A percentile compares a stretch with the other conserved stretches of the same genome.
phyloP scores from a whole-genome alignment of 2,797 vertebrate genomes.

The Halcyon smyrnensis region DNA sequence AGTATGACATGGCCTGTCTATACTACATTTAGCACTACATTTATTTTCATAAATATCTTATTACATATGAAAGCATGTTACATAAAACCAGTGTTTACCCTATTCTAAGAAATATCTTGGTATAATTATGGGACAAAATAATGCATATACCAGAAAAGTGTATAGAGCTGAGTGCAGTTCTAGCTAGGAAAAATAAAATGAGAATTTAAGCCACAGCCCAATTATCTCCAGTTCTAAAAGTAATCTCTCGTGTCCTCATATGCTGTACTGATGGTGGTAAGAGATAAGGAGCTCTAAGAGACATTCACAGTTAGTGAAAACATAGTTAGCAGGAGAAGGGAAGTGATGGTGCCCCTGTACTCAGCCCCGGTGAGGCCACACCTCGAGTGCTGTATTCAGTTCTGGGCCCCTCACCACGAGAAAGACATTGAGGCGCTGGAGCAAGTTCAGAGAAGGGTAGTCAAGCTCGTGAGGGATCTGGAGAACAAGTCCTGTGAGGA shows the following conservation, averaged over 20 bases:
- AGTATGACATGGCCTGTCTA: background rate
- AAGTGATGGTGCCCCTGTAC: too few relatives aligned
- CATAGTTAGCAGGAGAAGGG: too few relatives aligned
- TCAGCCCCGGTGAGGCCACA: too few relatives aligned
- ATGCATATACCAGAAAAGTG: fast-evolving
- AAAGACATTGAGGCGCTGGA: too few relatives aligned
- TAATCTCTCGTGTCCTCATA: background rate
- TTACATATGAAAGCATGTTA: background rate
- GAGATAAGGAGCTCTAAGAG: background rate
- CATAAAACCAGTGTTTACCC: background rate
- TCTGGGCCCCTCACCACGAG: too few relatives aligned
- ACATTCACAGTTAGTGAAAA: background rate
- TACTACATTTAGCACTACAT: background rate
- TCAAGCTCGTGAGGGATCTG: too few relatives aligned
- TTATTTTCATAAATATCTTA: background rate
- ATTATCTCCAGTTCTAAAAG: background rate
- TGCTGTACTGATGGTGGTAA: background rate
- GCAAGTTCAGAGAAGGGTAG: too few relatives aligned
- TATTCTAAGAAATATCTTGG: background rate
- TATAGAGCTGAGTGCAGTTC: background rate
- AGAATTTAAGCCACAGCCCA: background rate
- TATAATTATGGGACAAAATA: background rate
- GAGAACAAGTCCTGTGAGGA: too few relatives aligned
- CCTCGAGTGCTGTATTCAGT: too few relatives aligned
- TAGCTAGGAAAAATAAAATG: background rate